Percentiles rank a stretch among this genome's conserved stretches.
Conservation (phyloP, 1,140 invertebrate genomes). For the Alviniconcha marisindica region DNA sequence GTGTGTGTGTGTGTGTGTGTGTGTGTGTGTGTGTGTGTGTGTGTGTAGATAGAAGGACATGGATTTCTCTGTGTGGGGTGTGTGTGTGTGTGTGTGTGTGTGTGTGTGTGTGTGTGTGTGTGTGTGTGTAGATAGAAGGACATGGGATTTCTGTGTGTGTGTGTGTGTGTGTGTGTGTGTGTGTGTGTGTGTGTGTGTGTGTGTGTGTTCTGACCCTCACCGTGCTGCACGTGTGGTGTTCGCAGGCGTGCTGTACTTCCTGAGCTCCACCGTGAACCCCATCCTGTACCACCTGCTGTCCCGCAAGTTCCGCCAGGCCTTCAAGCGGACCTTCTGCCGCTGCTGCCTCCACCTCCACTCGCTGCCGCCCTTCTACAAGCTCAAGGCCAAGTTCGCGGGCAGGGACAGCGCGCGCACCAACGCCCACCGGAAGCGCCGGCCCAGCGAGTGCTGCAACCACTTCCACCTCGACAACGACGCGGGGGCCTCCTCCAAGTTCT, state of each 20-base stretch:
- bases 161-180: no score
- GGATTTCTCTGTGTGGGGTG: no score
- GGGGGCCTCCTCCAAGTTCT: constrained; percentile 41
- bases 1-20: not conserved
- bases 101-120: not conserved
- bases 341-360: constrained; percentile 48
- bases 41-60: no score
- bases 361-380: constrained; percentile 51
- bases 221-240: no score
- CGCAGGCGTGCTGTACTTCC: constrained; percentile 77
- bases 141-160: no score
- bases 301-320: constrained; percentile 79
- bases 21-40: not conserved
- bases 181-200: no score
- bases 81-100: no score
- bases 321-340: constrained; percentile 67
- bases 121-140: not conserved
- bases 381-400: constrained; percentile 49
- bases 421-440: not conserved
- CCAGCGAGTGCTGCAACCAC: constrained; percentile 11
- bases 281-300: constrained; percentile 81
- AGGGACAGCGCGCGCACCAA: constrained; percentile 1
- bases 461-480: constrained; percentile 36
- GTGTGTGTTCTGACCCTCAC: no score
- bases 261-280: constrained; percentile 81